These are phyloP conservation scores for Candoia aspera DNA, from an alignment of 2,113 vertebrate genomes.

Conservation along the genomic window DNA sequence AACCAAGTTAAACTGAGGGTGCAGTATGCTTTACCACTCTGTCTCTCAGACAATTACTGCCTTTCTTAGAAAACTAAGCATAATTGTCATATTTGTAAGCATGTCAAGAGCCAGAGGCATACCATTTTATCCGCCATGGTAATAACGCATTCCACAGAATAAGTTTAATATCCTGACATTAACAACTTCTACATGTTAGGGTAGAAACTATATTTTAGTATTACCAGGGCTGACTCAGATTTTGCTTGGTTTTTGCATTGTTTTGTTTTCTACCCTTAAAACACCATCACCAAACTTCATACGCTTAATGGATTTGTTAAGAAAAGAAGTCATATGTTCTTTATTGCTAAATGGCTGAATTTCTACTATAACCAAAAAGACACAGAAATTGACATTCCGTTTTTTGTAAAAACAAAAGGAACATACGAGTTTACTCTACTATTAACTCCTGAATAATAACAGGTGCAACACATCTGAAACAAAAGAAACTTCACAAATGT, in stretches of 20 bases:
- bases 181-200: not conserved
- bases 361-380: not conserved
- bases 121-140: not conserved
- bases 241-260: not conserved
- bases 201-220: slow-evolving; percentile 30
- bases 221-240: slow-evolving; percentile 17
- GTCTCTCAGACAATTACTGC: slow-evolving; percentile 28
- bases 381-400: slow-evolving; percentile 33
- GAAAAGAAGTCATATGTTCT: not conserved
- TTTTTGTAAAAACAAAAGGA: slow-evolving; percentile 14
- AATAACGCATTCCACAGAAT: not conserved
- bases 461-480: slow-evolving; percentile 52
- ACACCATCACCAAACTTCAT: not conserved
- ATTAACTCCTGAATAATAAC: slow-evolving; percentile 43
- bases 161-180: not conserved
- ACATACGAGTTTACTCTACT: not conserved
- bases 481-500: slow-evolving; percentile 26
- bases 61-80: not conserved
- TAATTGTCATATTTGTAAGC: not conserved
- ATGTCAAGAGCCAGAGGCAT: not conserved
- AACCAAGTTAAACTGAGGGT: slow-evolving; percentile 11
- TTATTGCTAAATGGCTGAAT: not conserved
- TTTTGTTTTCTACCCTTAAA: not conserved
- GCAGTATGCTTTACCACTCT: slow-evolving; percentile 9
- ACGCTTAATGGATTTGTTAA: not conserved